A percentile compares a stretch with the other conserved stretches of the same genome.
Evolutionary conservation across 2,888 invertebrate species (phyloP).

Genomic region (Drosophila formosana): DNA sequence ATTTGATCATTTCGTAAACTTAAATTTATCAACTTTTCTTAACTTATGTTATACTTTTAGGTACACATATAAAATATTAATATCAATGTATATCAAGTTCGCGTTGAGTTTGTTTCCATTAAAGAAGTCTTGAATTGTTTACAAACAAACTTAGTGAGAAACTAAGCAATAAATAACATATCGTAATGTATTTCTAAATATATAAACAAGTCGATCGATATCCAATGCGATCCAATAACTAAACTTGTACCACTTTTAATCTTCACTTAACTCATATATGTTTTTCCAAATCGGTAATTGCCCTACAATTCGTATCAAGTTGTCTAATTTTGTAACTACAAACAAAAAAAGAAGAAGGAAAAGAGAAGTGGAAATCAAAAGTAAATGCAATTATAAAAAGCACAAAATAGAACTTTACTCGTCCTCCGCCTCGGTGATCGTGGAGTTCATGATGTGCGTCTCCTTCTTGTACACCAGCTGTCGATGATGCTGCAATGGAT

Average conservation of each 20-base stretch:
- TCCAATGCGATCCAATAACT: constrained; percentile 55
- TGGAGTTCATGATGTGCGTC: constrained; percentile 88
- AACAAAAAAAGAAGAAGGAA: constrained; percentile 32
- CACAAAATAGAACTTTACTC: constrained; percentile 75
- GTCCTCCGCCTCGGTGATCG: constrained; percentile 90
- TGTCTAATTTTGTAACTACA: constrained; percentile 61
- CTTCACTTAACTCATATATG: constrained; percentile 47
- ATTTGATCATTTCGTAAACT: constrained; percentile 42
- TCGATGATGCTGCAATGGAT: constrained; percentile 77
- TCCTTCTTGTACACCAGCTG: constrained; percentile 83
- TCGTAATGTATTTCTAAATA: constrained; percentile 27
- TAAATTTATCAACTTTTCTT: constrained; percentile 52
- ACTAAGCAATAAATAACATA: constrained; percentile 62
- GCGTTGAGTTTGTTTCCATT: constrained; percentile 32
- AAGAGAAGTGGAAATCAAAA: constrained; percentile 39
- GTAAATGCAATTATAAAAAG: constrained; percentile 56
- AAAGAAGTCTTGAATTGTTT: constrained; percentile 46
- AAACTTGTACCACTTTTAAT: constrained; percentile 32
- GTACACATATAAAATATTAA: constrained; percentile 53
- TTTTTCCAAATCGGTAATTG: constrained; percentile 54
- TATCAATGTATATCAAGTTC: constrained; percentile 57
- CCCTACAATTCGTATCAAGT: constrained; percentile 49
- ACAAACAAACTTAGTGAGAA: constrained; percentile 47
- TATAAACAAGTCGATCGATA: constrained; percentile 27
- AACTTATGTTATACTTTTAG: constrained; percentile 56